Base-by-base conservation (phyloP, 92 coral and sea anemone species). In the Actinostola sp. region DNA sequence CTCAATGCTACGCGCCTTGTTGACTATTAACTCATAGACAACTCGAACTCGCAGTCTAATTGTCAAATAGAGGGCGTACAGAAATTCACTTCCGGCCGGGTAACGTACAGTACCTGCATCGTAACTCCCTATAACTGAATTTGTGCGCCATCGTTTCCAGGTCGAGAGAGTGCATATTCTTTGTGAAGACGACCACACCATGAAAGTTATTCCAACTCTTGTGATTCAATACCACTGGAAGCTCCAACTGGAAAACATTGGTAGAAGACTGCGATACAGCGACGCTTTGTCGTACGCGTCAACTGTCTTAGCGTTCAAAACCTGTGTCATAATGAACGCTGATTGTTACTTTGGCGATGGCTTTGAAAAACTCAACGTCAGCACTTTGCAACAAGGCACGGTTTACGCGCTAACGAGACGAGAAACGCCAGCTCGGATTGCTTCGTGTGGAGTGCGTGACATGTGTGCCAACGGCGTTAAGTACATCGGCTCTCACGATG, bases 401-500 rank as follows among this genome's bases (percentile, higher is more conserved):
- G 62, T 89, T 61, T 93, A 93, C 60, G 98, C 96, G 11, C 72
- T 93, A 15, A 89, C 98, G 21, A 82, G 98, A 66, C 98, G 84
- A 51, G 97, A 89, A 67, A 68, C 88, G 51, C 24, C 57, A 1
- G 75, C 82, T 15, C 82, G 69, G 20, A 52, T 80, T 9, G 70
- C 61, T 20, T 39, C 58, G 68, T 93, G 98, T 56, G 80, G 70
- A 6, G 76, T 72, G 17, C 72, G 54, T 8, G 95, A 92, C 70
- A 76, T 89, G 7, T 92, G 97, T 75, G 91, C 92, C 7, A 72
- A 84, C n/a, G 73, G 15, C 41, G 70, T 91, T 30, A 86, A 71
- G 43, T 93, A 93, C 60, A 89, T 89, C 34, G 98, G 98, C 2
- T 93, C 98, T 44, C 98, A 93, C 28, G 98, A 93, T 81, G 98